Percentiles rank a stretch among this genome's conserved stretches.
Conservation (phyloP, 2,888 invertebrate species). For the Thera britannica region DNA sequence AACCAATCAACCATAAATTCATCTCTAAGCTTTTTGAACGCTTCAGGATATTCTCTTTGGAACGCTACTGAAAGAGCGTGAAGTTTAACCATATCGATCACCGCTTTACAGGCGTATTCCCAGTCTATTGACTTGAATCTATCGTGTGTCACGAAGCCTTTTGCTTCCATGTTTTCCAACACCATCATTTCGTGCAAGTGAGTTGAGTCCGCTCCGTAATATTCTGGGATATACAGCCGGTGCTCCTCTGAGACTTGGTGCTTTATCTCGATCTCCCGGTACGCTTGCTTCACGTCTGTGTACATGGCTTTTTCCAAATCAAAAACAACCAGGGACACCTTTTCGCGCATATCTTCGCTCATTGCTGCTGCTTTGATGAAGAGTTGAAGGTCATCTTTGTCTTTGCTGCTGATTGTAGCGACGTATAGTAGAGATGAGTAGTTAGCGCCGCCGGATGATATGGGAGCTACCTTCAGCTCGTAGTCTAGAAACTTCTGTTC, state of each 20-base stretch:
- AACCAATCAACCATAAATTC: constrained; percentile 8
- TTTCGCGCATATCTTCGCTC: constrained; percentile 10
- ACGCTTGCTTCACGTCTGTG: constrained; percentile 24
- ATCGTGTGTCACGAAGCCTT: constrained; percentile 51
- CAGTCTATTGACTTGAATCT: constrained; percentile 52
- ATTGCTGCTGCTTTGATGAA: constrained; percentile 20
- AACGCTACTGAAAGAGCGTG: constrained; percentile 62
- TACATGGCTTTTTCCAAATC: constrained; percentile 29
- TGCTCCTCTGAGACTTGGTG: constrained; percentile 37
- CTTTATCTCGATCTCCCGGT: constrained; percentile 31
- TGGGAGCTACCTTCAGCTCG: constrained; percentile 8
- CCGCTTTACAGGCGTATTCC: constrained; percentile 48
- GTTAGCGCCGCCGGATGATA: constrained; percentile 22
- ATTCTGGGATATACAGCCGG: constrained; percentile 44
- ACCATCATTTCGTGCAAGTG: constrained; percentile 51
- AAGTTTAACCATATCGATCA: constrained; percentile 53
- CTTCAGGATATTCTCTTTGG: constrained; percentile 49
- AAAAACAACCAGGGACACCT: not conserved
- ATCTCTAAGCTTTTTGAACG: constrained; percentile 35
- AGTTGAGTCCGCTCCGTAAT: constrained; percentile 42
- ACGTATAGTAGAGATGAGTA: constrained; percentile 18
- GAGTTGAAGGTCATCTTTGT: constrained; percentile 10
- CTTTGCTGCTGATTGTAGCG: constrained; percentile 13
- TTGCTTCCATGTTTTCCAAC: constrained; percentile 49
- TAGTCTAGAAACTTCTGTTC: constrained; percentile 44